Conservation (phyloP, 2,888 invertebrate species). For the Xylophagus ater region DNA sequence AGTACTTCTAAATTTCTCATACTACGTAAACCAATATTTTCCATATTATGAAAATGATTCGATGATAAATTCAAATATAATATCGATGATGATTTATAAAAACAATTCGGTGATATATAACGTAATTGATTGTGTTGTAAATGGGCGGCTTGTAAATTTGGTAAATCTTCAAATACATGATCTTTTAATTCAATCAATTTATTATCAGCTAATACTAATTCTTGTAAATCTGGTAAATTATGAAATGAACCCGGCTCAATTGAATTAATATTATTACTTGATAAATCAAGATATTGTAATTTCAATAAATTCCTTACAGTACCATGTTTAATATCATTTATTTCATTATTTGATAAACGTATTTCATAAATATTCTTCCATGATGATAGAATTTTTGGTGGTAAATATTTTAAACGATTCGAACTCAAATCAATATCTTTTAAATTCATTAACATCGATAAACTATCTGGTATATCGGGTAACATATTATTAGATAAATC, state of each 20-base stretch:
- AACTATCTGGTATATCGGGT: constrained; percentile 56
- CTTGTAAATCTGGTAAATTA: constrained; percentile 55
- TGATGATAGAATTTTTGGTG: constrained; percentile 56
- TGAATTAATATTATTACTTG: constrained; percentile 66
- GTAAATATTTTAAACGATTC: constrained; percentile 60
- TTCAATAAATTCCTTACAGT: constrained; percentile 60
- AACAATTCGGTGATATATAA: constrained; percentile 61
- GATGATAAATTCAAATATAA: constrained; percentile 73
- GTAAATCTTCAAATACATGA: constrained; percentile 63
- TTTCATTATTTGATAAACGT: constrained; percentile 62
- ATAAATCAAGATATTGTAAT: constrained; percentile 63
- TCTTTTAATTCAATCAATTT: constrained; percentile 64
- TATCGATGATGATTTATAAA: constrained; percentile 64
- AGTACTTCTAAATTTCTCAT: constrained; percentile 71
- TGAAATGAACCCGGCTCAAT: constrained; percentile 63
- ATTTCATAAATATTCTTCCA: constrained; percentile 59
- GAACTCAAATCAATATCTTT: constrained; percentile 65
- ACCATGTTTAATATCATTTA: constrained; percentile 56
- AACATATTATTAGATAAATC: constrained; percentile 70
- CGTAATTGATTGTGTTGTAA: constrained; percentile 68
- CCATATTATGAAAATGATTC: constrained; percentile 63
- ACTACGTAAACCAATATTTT: constrained; percentile 61
- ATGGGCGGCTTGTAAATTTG: constrained; percentile 51
- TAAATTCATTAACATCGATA: constrained; percentile 56
- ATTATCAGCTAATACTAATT: constrained; percentile 59